phyloP scores from a whole-genome alignment of 2,797 vertebrate species.

The Gila robusta region DNA sequence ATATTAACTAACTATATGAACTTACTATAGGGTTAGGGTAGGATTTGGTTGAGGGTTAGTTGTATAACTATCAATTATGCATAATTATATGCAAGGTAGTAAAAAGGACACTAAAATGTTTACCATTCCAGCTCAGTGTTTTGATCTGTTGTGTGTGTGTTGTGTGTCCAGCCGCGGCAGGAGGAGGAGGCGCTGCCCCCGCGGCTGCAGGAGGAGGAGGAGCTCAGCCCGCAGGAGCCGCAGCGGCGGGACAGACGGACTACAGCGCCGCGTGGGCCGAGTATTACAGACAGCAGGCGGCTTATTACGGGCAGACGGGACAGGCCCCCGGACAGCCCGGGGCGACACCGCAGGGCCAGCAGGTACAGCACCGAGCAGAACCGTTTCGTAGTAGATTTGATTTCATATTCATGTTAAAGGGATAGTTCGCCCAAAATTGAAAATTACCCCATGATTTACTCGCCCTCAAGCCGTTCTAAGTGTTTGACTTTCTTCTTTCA shows the following conservation, averaged over 20 bases:
- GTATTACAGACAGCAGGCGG: constrained; percentile 92
- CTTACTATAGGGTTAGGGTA: no score
- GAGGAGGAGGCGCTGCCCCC: constrained; percentile 69
- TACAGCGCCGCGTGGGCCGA: constrained; percentile 96
- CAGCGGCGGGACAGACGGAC: constrained; percentile 84
- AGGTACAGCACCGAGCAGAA: constrained; percentile 67
- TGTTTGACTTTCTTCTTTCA: no score
- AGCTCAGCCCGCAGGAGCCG: constrained; percentile 63
- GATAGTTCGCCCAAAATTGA: not conserved
- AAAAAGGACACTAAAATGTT: no score
- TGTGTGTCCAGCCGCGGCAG: constrained; percentile 71
- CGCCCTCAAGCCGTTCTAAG: not conserved
- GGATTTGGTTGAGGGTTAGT: no score
- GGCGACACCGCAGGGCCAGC: constrained; percentile 80
- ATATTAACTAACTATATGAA: no score
- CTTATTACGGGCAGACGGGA: constrained; percentile 80
- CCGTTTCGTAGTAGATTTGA: not conserved
- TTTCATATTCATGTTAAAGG: not conserved
- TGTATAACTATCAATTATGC: no score
- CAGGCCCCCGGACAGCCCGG: constrained; percentile 76
- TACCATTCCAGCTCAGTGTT: not conserved
- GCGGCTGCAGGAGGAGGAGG: constrained; percentile 48
- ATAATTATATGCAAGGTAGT: no score
- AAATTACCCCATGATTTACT: no score
- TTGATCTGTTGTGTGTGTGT: not conserved